phyloP scores from a whole-genome alignment of 1,140 invertebrate genomes.

The Pseudomyrmex dendroicus region DNA sequence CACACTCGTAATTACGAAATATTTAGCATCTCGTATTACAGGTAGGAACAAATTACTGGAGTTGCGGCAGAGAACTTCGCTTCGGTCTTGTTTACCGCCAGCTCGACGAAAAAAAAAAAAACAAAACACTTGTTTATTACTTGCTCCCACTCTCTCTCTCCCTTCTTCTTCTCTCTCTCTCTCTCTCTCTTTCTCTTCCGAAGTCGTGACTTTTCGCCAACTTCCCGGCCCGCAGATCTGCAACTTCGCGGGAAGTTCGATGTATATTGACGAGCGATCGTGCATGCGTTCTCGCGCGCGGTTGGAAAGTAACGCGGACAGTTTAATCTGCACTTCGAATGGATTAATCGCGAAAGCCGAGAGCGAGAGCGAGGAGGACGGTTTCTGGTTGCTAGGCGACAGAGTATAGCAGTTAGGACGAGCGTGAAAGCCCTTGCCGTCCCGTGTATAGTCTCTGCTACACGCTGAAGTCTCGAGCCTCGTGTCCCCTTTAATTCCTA shows the following conservation, averaged over 20 bases:
- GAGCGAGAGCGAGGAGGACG: conserved; percentile 22
- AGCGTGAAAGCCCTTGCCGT: conserved; percentile 43
- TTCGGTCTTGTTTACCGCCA: conserved; percentile 1
- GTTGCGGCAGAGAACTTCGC: background rate
- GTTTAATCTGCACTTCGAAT: conserved; percentile 71
- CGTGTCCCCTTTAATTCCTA: conserved; percentile 64
- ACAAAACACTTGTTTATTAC: too few species aligned
- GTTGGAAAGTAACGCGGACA: conserved; percentile 71
- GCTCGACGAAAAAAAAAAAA: too few species aligned
- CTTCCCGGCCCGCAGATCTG: conserved; percentile 14
- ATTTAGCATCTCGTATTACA: conserved; percentile 40
- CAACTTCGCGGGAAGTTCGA: conserved; percentile 50
- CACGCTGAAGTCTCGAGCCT: conserved; percentile 58
- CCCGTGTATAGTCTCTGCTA: conserved; percentile 11
- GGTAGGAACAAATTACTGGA: conserved; percentile 41
- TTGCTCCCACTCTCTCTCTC: too few species aligned
- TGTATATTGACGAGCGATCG: conserved; percentile 68
- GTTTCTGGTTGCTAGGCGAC: conserved; percentile 70
- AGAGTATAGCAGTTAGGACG: conserved; percentile 53
- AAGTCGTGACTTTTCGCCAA: conserved; percentile 35
- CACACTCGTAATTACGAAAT: conserved; percentile 40
- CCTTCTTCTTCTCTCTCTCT: too few species aligned
- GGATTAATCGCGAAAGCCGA: conserved; percentile 70
- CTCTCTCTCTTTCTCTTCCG: background rate
- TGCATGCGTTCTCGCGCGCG: conserved; percentile 52